Conservation (phyloP, 2,113 vertebrate species). For the Lonchura striata region DNA sequence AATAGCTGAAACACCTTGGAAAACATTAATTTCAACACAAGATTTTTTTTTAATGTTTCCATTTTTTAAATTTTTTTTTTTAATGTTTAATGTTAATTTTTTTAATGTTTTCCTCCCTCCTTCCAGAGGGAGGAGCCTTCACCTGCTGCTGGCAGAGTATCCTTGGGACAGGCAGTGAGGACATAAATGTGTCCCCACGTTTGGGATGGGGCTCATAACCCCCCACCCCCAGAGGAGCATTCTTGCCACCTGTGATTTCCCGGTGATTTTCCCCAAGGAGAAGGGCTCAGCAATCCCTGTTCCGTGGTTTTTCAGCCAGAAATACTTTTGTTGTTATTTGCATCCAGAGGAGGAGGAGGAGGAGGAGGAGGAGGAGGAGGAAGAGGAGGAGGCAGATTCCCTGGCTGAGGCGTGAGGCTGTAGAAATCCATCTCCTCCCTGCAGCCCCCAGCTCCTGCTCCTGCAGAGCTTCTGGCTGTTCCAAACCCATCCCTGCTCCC, state of each 20-base stretch:
- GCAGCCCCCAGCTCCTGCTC: neutral
- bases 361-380: neutral
- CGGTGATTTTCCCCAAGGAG: neutral
- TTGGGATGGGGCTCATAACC: neutral
- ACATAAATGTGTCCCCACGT: accelerated
- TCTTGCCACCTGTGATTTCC: neutral
- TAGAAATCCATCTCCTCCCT: neutral
- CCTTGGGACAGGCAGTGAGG: neutral
- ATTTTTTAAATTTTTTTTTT: too few species aligned
- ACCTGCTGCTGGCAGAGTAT: neutral
- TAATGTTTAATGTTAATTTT: too few species aligned
- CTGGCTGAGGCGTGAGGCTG: neutral
- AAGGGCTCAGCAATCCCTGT: neutral
- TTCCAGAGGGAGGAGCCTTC: neutral
- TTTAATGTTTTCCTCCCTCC: too few species aligned
- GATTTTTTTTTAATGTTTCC: neutral
- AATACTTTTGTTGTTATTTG: neutral
- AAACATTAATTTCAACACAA: neutral
- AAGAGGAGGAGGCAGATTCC: neutral
- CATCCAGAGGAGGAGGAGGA: neutral
- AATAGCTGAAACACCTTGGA: neutral
- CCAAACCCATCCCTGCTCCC: neutral
- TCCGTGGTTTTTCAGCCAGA: neutral
- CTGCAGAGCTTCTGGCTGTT: neutral
- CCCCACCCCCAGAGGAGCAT: neutral